Evolutionary conservation across 2,888 invertebrate genomes (phyloP), one percentile per base, ranked within the genome.

Genomic region (Heliconius cydno): DNA sequence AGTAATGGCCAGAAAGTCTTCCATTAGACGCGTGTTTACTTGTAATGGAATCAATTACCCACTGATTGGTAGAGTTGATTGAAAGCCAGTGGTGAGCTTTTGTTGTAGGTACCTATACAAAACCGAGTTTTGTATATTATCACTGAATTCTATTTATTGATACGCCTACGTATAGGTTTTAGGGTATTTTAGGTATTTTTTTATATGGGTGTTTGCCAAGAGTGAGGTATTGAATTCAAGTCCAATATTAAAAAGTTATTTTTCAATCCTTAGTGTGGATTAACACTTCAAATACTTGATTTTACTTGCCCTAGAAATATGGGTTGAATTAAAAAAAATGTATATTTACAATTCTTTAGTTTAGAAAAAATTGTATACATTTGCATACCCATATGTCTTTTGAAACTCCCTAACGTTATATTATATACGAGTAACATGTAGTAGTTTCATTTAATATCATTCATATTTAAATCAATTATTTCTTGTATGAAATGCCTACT

Each of bases 11-110:
- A 60, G 74, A 74, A 65, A 65, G 75, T 65, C 65, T 75, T 28
- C 75, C 75, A 65, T 75, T 75, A 75, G 41, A 75, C 19, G 74
- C 63, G 74, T 65, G 63, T 74, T 74, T 65, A 74, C 41, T 75
- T 65, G 75, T 75, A 80, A 77, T 80, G 78, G 79, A 70, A 74
- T 71, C 79, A 82, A 82, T 80, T 79, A 79, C 67, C 68, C 76
- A 67, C 75, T 76, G 81, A 82, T 82, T 81, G 79, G 81, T 82
- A 41, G 66, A 34, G 19, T 77, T 79, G 81, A 82, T 79, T 81
- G 78, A 78, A 79, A 79, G 74, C 68, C 81, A 68, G 73, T 78
- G 81, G 77, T 65, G 28, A 28, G 63, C 63, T 65, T 65, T 75
- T 75, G 75, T 75, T 65, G n/a, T 2, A 30, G 30, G 30, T 63